A percentile compares a stretch with the other conserved stretches of the same genome.
phyloP scores from a whole-genome alignment of 2,113 vertebrate genomes.

The Rattus rattus region DNA sequence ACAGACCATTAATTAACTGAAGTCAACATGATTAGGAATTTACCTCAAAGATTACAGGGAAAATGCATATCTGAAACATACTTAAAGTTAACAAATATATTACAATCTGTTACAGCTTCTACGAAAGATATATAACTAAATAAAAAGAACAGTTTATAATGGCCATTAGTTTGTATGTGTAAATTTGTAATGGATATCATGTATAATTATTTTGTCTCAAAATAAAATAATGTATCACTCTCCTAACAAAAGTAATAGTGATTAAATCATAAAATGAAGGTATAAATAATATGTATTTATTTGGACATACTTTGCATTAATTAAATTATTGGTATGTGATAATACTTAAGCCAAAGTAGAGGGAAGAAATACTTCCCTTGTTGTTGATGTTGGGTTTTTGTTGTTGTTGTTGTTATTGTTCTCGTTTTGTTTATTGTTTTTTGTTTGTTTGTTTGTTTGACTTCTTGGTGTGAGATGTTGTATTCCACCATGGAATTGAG shows the following conservation, averaged over 20 bases:
- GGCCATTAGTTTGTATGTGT: neutral
- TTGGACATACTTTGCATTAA: neutral
- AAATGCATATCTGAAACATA: neutral
- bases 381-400: too few relatives aligned
- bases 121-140: neutral
- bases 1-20: neutral
- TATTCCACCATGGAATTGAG: neutral
- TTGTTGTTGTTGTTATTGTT: too few relatives aligned
- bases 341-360: neutral
- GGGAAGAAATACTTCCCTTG: too few relatives aligned
- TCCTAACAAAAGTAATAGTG: neutral
- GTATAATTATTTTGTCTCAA: neutral
- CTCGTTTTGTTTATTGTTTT: neutral
- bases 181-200: neutral
- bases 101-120: neutral
- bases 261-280: neutral
- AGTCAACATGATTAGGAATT: neutral
- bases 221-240: neutral
- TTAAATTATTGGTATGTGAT: neutral
- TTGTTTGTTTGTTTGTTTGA: neutral
- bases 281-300: neutral
- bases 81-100: neutral
- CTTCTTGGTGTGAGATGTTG: neutral
- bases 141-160: neutral
- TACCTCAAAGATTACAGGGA: neutral